A percentile compares a stretch with the other conserved stretches of the same genome.
These are phyloP conservation scores for Oophaga sylvatica DNA, from an alignment of 2,797 vertebrate genomes.

Conservation along the genomic window DNA sequence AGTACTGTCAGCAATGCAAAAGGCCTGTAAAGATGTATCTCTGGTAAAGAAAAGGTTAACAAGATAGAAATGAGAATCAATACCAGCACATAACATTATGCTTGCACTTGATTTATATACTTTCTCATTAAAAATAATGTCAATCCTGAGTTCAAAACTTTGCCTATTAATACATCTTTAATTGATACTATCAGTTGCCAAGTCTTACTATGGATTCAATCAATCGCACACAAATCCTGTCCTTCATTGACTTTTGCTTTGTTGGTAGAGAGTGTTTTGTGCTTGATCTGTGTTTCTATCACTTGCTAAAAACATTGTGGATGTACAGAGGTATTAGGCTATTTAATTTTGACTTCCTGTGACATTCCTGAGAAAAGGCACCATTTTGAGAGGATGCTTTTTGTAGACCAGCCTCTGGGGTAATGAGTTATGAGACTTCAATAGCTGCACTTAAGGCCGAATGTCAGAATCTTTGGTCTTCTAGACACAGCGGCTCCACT, in stretches of 20 bases:
- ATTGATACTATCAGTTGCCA: constrained; percentile 66
- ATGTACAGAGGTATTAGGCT: constrained; percentile 57
- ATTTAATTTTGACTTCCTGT: constrained; percentile 72
- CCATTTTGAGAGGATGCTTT: constrained; percentile 67
- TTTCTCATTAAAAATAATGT: constrained; percentile 74
- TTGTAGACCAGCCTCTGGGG: constrained; percentile 70
- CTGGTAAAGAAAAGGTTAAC: constrained; percentile 40
- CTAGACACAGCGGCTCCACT: constrained; percentile 84
- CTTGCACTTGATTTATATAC: constrained; percentile 72
- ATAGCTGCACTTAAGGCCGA: constrained; percentile 79
- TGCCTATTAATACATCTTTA: constrained; percentile 71
- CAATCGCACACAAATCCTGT: constrained; percentile 69
- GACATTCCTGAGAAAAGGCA: constrained; percentile 69
- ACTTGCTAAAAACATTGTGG: constrained; percentile 64
- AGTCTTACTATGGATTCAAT: constrained; percentile 66
- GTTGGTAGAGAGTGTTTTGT: constrained; percentile 47
- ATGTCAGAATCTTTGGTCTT: constrained; percentile 72
- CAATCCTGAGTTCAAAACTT: constrained; percentile 64
- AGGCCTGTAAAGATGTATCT: neutral
- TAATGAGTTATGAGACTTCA: constrained; percentile 73
- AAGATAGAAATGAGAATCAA: constrained; percentile 55
- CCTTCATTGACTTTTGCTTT: constrained; percentile 65
- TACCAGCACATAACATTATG: constrained; percentile 59
- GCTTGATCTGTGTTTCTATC: constrained; percentile 60
- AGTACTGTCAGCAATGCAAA: too few relatives aligned